Conservation (phyloP, 2,888 invertebrate species). For the Unio pictorum region DNA sequence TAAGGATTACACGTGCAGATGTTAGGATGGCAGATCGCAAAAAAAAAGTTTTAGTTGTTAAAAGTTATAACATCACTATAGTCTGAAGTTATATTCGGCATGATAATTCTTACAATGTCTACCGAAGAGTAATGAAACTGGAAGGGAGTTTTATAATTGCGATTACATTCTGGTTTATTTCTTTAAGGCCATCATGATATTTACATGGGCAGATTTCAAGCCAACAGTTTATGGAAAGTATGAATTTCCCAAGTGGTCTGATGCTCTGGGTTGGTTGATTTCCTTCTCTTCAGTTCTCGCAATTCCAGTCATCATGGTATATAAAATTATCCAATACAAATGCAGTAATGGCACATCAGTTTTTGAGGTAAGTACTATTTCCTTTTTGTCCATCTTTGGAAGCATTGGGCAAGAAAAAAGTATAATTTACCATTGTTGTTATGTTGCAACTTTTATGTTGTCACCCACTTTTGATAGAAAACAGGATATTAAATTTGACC, state of each 20-base stretch:
- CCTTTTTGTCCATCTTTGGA: too few relatives aligned
- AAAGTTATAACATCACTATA: too few relatives aligned
- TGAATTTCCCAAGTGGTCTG: slow-evolving; percentile 81
- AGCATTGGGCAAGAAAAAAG: neutral
- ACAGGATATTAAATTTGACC: too few relatives aligned
- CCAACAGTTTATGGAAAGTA: slow-evolving; percentile 79
- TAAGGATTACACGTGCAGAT: too few relatives aligned
- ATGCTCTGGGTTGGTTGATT: slow-evolving; percentile 81
- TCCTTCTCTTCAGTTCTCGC: slow-evolving; percentile 81
- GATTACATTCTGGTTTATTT: slow-evolving; percentile 1
- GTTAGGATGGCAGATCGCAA: too few relatives aligned
- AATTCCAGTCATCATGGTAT: slow-evolving; percentile 78
- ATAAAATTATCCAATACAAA: slow-evolving; percentile 66
- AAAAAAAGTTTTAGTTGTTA: too few relatives aligned
- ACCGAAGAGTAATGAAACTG: neutral
- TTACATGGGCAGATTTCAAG: slow-evolving; percentile 81
- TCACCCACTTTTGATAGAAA: too few relatives aligned
- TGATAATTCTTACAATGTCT: neutral
- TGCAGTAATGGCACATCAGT: slow-evolving; percentile 15
- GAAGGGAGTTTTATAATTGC: too few relatives aligned
- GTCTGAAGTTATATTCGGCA: neutral
- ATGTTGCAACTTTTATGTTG: too few relatives aligned
- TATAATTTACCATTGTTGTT: neutral
- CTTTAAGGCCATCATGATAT: slow-evolving; percentile 81
- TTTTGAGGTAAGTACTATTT: slow-evolving; percentile 26